Evolutionary conservation across 2,888 invertebrate genomes (phyloP).

Genomic region (Eristalinus aeneus): DNA sequence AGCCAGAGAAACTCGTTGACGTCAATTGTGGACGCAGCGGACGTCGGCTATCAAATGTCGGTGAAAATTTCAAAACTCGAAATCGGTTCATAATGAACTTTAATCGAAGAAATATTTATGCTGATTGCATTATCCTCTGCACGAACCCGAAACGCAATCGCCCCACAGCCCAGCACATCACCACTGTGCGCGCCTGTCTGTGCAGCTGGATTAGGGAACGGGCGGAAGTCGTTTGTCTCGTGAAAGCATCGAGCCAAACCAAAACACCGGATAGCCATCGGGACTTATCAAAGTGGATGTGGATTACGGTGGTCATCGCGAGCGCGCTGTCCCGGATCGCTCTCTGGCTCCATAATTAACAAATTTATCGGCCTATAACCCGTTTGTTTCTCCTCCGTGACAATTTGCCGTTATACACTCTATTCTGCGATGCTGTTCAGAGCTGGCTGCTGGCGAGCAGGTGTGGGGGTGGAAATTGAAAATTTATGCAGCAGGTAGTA

Average conservation of each 20-base stretch:
- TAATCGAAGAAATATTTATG: constrained; percentile 69
- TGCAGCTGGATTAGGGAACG: neutral
- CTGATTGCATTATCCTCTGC: constrained; percentile 52
- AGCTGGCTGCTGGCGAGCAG: neutral
- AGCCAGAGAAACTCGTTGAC: neutral
- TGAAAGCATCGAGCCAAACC: constrained; percentile 9
- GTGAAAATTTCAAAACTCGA: constrained; percentile 43
- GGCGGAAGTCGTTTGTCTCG: constrained; percentile 13
- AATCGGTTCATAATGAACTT: constrained; percentile 63
- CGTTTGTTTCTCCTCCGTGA: constrained; percentile 3
- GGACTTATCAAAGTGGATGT: constrained; percentile 42
- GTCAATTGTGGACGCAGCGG: constrained; percentile 5
- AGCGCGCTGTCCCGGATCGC: neutral
- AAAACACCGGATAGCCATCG: constrained; percentile 1
- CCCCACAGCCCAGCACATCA: neutral
- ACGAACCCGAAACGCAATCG: neutral
- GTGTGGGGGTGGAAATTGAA: constrained; percentile 44
- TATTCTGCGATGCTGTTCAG: neutral
- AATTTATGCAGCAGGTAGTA: constrained; percentile 24
- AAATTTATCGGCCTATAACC: constrained; percentile 31
- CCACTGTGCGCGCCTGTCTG: neutral
- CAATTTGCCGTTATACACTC: constrained; percentile 5
- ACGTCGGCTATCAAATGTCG: constrained; percentile 11
- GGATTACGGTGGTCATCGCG: neutral
- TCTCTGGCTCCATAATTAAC: constrained; percentile 53